Base-by-base conservation (phyloP, 1,140 invertebrate genomes). In the Colletes gigas region DNA sequence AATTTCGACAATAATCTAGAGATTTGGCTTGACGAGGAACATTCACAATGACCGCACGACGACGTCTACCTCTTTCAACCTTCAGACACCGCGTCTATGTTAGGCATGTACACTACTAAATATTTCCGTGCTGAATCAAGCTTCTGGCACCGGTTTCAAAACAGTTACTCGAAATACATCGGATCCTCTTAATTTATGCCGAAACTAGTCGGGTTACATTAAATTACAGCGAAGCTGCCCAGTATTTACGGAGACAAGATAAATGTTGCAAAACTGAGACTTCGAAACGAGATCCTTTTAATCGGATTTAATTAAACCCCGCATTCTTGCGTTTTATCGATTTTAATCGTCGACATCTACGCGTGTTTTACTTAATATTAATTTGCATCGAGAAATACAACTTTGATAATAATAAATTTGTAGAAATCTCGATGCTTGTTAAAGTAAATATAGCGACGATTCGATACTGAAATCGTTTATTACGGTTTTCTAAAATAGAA, bases 81-180 rank as follows among this genome's bases (percentile, higher is more conserved):
- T 50, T 69, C 77, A 7, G 69, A 65, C 69, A 65, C n/a, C 59
- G 39, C 3, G 44, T 79, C 69, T 73, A 41, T 21, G 77, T 73
- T 65, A 65, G 69, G 59, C 41, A 50, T 54, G 60, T n/a, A 65
- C 50, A 39, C 19, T 9, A 15, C 12, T 17, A 21, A 73, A 79
- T 73, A 79, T 63, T 65, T 66, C 65, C 70, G 70, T 8, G 60
- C 39, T 65, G 70, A 79, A 57, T 73, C 70, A 65, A 73, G 60
- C 15, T 73, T 19, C 70, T 79, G 77, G 77, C 77, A 79, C n/a
- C 14, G 15, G 15, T 21, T 44, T 65, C 50, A 30, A 55, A 79
- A 66, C 47, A 79, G 50, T 41, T 15, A 59, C 74, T 69, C 74
- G 66, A 69, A 77, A 77, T 77, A 77, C 74, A 79, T 79, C 69